A percentile compares a stretch with the other conserved stretches of the same genome.
phyloP scores from a whole-genome alignment of 2,797 vertebrate species.

The Hydrophis major region DNA sequence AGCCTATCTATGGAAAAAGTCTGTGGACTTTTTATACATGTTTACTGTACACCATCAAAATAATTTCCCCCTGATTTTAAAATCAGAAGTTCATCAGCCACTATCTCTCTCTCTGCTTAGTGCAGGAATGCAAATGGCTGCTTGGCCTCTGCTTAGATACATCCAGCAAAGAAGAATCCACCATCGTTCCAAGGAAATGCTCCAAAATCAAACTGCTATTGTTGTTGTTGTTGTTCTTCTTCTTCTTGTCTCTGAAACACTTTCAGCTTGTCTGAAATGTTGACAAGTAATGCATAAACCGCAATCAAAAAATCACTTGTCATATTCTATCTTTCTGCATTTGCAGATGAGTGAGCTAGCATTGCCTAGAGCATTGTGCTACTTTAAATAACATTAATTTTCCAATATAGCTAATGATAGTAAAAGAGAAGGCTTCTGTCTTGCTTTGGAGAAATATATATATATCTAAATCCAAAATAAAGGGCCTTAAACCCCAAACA shows the following conservation, averaged over 20 bases:
- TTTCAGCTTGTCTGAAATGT: not conserved
- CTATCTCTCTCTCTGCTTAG: not conserved
- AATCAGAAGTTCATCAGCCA: not conserved
- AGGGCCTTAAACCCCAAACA: not conserved
- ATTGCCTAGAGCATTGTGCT: not conserved
- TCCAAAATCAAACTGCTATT: not conserved
- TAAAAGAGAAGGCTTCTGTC: not conserved
- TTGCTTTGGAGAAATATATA: not conserved
- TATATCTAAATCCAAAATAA: slow-evolving; percentile 11
- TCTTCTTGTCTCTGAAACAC: not conserved
- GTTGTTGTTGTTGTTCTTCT: too few relatives aligned
- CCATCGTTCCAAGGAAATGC: not conserved
- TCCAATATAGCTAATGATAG: not conserved
- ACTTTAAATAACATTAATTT: not conserved
- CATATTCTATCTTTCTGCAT: not conserved
- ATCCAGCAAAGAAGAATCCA: not conserved
- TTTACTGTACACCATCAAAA: not conserved
- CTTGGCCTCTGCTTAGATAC: not conserved
- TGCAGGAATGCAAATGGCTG: not conserved
- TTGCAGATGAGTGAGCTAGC: not conserved
- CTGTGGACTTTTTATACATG: not conserved
- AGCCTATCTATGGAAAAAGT: not conserved
- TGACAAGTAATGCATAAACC: not conserved
- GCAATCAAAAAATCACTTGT: not conserved
- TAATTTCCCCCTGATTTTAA: not conserved